phyloP scores from a whole-genome alignment of 2,888 invertebrate species.

The Heliconius sara region DNA sequence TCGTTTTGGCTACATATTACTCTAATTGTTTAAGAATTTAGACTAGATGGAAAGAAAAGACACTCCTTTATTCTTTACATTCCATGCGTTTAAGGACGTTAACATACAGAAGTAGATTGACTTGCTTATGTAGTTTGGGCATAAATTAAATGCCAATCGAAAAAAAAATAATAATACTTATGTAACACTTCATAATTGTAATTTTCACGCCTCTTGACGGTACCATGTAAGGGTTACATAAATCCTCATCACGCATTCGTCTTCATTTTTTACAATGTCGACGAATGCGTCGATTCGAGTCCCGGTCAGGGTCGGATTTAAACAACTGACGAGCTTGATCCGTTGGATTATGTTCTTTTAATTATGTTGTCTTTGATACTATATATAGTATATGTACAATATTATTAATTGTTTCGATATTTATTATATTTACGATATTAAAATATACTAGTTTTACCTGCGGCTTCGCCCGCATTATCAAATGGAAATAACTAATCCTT shows the following conservation, averaged over 20 bases:
- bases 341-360: conserved; percentile 18
- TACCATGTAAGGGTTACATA: conserved; percentile 28
- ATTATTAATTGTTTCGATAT: not conserved
- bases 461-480: too few species aligned
- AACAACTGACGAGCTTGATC: conserved; percentile 20
- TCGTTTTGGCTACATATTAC: not conserved
- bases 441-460: not conserved
- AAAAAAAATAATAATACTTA: too few species aligned
- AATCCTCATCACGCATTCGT: conserved; percentile 18
- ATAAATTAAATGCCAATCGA: not conserved
- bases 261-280: conserved; percentile 20
- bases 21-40: not conserved
- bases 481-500: too few species aligned
- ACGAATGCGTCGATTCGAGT: conserved; percentile 18
- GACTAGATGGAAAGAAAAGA: too few species aligned
- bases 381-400: not conserved
- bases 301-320: conserved; percentile 31
- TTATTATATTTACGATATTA: not conserved
- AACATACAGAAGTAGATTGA: too few species aligned
- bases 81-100: too few species aligned
- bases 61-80: too few species aligned
- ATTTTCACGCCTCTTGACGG: not conserved
- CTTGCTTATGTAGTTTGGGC: too few species aligned
- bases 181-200: not conserved
- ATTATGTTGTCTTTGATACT: not conserved